Conservation (phyloP, 1,140 invertebrate species). For the Conus betulinus region DNA sequence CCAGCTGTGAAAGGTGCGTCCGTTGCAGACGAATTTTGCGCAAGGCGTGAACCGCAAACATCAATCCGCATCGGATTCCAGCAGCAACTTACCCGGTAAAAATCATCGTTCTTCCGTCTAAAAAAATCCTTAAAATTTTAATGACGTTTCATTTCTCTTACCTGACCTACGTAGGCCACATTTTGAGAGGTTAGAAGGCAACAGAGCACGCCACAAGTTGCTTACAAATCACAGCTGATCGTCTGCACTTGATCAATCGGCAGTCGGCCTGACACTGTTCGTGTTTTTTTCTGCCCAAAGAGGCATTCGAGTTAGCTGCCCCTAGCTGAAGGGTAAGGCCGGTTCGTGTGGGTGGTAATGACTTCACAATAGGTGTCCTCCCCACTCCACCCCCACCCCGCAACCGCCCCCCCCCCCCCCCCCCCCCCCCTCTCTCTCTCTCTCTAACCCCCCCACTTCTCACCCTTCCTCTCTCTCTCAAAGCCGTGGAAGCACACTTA, state of each 20-base stretch:
- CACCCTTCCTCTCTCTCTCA: not conserved
- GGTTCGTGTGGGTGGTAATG: not conserved
- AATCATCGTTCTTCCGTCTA: not conserved
- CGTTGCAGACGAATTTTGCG: slow-evolving; percentile 1
- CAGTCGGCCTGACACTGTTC: not conserved
- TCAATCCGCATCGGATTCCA: not conserved
- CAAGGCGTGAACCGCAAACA: not conserved
- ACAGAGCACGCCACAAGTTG: not conserved
- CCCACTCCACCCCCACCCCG: not conserved
- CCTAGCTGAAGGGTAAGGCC: not conserved
- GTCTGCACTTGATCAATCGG: slow-evolving; percentile 6
- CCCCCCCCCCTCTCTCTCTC: not conserved
- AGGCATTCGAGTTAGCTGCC: not conserved
- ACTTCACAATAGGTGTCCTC: not conserved
- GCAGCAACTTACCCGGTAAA: not conserved
- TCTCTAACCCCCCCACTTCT: not conserved
- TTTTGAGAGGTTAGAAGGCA: not conserved
- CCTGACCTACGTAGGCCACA: not conserved
- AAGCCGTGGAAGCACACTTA: too few relatives aligned
- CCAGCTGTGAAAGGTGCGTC: not conserved
- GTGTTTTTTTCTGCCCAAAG: not conserved
- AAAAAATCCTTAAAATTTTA: not conserved
- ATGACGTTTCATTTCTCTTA: not conserved
- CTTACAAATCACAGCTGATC: slow-evolving; percentile 10
- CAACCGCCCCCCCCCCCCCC: not conserved